A percentile compares a stretch with the other conserved stretches of the same genome.
phyloP scores from a whole-genome alignment of 2,113 vertebrate species.

The Eulemur macaco region DNA sequence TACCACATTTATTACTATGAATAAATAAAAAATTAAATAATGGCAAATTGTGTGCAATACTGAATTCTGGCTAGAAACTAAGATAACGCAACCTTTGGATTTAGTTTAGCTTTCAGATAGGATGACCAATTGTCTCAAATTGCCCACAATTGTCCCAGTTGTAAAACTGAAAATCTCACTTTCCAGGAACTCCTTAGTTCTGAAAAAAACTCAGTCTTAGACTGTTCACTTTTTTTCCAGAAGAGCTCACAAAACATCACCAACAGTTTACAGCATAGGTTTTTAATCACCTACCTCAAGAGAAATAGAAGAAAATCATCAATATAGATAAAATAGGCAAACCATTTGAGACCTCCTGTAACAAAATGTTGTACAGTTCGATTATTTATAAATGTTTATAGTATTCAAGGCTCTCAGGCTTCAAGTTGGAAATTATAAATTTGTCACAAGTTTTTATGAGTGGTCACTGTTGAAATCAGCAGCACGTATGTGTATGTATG shows the following conservation, averaged over 20 bases:
- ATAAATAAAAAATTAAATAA: neutral
- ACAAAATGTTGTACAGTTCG: neutral
- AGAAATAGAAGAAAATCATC: neutral
- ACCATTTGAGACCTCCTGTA: neutral
- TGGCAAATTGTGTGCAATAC: neutral
- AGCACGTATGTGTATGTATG: neutral
- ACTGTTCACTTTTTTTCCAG: neutral
- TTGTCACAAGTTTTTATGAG: neutral
- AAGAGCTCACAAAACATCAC: neutral
- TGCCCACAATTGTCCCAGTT: neutral
- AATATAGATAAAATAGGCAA: neutral
- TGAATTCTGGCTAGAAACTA: neutral
- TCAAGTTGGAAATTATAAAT: neutral
- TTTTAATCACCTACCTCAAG: neutral
- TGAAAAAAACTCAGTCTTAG: neutral
- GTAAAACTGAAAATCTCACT: neutral
- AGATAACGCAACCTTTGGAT: neutral
- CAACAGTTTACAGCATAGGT: neutral
- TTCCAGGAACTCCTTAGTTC: neutral
- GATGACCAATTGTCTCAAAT: neutral
- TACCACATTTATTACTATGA: neutral
- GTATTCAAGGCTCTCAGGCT: neutral
- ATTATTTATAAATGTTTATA: slow-evolving; percentile 32
- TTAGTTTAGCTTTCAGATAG: neutral
- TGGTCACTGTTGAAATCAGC: neutral